phyloP scores from a whole-genome alignment of 2,888 invertebrate genomes.

The Brachypterus glaber region DNA sequence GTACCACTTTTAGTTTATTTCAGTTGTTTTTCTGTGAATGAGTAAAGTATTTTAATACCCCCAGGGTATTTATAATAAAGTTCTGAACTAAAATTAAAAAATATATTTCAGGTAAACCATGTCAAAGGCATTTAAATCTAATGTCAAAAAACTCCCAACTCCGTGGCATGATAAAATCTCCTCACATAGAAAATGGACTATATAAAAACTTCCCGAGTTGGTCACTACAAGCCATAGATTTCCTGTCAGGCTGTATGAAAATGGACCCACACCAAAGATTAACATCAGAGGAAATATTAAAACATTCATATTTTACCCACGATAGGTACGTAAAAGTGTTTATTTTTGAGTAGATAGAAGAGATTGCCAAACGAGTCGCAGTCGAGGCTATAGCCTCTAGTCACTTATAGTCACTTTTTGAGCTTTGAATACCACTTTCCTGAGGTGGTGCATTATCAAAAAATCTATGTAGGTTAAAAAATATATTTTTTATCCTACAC shows the following conservation, averaged over 20 bases:
- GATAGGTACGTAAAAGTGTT: constrained; percentile 38
- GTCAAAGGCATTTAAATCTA: constrained; percentile 40
- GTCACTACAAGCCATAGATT: constrained; percentile 40
- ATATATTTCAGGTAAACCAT: constrained; percentile 46
- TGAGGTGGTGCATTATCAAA: too few species aligned
- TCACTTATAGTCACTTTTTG: too few species aligned
- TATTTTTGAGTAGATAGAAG: too few species aligned
- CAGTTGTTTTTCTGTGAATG: too few species aligned
- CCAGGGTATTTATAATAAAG: too few species aligned
- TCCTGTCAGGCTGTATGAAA: constrained; percentile 43
- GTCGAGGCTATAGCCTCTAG: too few species aligned
- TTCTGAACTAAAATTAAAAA: too few species aligned
- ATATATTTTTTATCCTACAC: constrained; percentile 12
- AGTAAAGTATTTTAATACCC: too few species aligned
- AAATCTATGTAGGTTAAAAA: too few species aligned
- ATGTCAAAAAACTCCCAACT: constrained; percentile 41
- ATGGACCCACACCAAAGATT: constrained; percentile 60
- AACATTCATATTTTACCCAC: constrained; percentile 55
- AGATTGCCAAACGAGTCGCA: too few species aligned
- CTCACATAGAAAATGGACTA: constrained; percentile 27
- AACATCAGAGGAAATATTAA: constrained; percentile 52
- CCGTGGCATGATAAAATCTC: constrained; percentile 36
- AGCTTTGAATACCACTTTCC: too few species aligned
- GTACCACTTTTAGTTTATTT: too few species aligned
- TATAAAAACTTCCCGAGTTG: constrained; percentile 40